Evolutionary conservation across 2,797 vertebrate genomes (phyloP).

Genomic region (Squalus acanthias): DNA sequence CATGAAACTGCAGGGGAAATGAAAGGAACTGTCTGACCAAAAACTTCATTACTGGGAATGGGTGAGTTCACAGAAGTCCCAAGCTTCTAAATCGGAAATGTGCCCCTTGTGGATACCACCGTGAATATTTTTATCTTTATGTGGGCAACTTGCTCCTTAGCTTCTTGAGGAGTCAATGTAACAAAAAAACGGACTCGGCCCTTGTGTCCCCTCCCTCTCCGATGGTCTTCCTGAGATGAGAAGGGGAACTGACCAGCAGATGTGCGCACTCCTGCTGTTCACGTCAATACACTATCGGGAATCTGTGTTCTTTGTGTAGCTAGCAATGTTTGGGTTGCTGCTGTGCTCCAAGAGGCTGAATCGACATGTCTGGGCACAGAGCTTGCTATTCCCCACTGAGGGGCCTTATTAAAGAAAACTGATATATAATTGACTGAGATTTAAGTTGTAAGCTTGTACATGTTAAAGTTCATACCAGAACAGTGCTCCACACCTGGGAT

Average conservation of each 20-base stretch:
- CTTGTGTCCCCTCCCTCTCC: background rate
- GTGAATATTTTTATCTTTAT: background rate
- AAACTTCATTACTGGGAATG: background rate
- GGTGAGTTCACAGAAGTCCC: background rate
- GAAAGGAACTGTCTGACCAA: background rate
- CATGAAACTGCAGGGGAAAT: background rate
- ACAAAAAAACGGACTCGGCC: too few relatives aligned
- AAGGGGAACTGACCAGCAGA: background rate
- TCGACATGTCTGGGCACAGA: background rate
- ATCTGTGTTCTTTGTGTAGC: background rate
- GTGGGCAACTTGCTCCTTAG: background rate
- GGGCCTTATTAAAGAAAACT: background rate
- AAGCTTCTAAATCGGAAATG: background rate
- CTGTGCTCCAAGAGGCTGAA: background rate
- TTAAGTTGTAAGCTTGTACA: background rate
- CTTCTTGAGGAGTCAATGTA: background rate
- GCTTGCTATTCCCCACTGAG: background rate
- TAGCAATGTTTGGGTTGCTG: background rate
- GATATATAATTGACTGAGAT: background rate
- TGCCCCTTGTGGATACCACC: background rate
- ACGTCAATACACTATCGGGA: background rate
- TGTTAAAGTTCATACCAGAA: background rate
- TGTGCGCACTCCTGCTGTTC: background rate
- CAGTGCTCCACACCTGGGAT: background rate
- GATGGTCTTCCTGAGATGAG: background rate